A percentile compares a stretch with the other conserved stretches of the same genome.
Conservation (phyloP, 2,113 vertebrate genomes). For the Origma solitaria region DNA sequence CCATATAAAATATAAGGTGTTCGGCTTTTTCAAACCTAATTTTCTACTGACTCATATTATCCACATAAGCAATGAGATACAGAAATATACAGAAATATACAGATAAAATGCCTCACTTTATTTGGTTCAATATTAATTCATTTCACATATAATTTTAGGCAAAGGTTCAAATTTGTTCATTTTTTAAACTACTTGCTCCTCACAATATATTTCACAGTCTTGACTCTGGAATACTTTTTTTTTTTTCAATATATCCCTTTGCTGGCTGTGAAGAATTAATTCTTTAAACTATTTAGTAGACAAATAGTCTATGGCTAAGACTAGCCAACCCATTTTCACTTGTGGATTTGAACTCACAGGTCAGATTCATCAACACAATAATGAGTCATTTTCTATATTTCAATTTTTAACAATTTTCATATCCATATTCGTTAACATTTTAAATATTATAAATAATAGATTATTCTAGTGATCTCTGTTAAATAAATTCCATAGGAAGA, state of each 20-base stretch:
- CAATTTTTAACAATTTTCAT: constrained; percentile 18
- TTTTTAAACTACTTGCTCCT: neutral
- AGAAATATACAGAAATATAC: neutral
- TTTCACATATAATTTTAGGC: neutral
- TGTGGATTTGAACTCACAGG: neutral
- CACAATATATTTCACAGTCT: neutral
- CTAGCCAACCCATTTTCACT: neutral
- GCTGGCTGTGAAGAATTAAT: neutral
- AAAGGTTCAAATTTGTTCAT: neutral
- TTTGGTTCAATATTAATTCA: neutral
- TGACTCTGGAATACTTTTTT: neutral
- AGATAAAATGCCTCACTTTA: neutral
- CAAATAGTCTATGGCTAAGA: neutral
- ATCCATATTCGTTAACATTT: constrained; percentile 36
- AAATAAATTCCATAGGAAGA: constrained; percentile 9
- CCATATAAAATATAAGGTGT: neutral
- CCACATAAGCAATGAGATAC: neutral
- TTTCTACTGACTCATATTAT: neutral
- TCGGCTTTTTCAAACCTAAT: neutral
- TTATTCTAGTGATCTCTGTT: neutral
- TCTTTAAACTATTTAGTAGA: neutral
- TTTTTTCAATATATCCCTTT: neutral
- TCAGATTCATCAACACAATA: neutral
- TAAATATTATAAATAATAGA: constrained; percentile 11
- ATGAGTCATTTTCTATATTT: neutral